A percentile compares a stretch with the other conserved stretches of the same genome.
Conservation (phyloP, 2,113 vertebrate genomes). For the Festucalex cinctus region DNA sequence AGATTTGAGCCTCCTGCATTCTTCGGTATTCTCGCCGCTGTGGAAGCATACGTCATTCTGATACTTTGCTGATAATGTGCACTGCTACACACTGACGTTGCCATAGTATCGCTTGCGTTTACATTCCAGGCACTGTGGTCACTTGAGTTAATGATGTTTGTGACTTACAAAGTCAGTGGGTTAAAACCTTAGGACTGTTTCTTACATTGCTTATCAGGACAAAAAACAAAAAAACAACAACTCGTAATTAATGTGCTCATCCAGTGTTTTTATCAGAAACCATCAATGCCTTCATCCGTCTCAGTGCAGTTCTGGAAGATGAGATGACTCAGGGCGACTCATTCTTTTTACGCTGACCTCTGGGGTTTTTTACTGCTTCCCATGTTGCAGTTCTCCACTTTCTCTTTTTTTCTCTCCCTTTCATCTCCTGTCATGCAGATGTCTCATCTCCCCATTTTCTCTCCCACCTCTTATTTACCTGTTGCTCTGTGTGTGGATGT, state of each 20-base stretch:
- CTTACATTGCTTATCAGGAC: neutral
- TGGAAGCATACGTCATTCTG: neutral
- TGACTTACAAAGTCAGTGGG: constrained; percentile 35
- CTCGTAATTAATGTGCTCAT: constrained; percentile 6
- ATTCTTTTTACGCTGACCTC: constrained; percentile 49
- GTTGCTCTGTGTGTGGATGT: neutral
- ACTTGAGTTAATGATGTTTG: constrained; percentile 19
- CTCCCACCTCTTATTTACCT: neutral
- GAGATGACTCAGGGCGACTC: constrained; percentile 57
- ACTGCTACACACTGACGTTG: constrained; percentile 1
- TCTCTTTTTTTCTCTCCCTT: constrained; percentile 8
- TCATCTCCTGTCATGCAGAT: constrained; percentile 10
- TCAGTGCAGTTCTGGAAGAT: constrained; percentile 23
- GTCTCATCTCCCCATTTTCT: neutral
- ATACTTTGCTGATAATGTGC: constrained; percentile 2
- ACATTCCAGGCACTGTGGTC: constrained; percentile 28
- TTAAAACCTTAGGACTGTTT: neutral
- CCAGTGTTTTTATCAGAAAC: constrained; percentile 2
- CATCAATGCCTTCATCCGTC: constrained; percentile 26
- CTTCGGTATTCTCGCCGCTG: constrained; percentile 4
- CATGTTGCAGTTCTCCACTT: neutral
- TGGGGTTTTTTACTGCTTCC: constrained; percentile 4
- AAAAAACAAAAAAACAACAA: neutral
- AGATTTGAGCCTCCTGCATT: neutral
- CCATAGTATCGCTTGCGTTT: constrained; percentile 32